Conservation (phyloP, 2,797 vertebrate species). For the Brachyrhaphis roseni region DNA sequence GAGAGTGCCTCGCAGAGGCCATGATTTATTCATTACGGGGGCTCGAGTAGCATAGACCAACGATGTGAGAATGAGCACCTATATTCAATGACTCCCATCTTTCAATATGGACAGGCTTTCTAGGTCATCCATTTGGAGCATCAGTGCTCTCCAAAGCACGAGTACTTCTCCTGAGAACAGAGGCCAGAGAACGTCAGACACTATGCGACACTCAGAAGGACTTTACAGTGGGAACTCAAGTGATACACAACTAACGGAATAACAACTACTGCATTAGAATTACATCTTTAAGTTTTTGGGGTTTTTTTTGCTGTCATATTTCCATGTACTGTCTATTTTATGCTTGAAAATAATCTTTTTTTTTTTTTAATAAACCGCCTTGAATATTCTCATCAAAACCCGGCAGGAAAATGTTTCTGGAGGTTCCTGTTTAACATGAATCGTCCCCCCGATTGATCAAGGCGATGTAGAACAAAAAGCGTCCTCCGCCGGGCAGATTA, state of each 20-base stretch:
- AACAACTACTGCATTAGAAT: conserved; percentile 13
- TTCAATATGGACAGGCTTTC: conserved; percentile 76
- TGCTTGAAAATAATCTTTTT: conserved; percentile 52
- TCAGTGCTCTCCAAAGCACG: conserved; percentile 62
- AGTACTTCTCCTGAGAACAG: conserved; percentile 68
- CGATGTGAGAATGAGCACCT: conserved; percentile 73
- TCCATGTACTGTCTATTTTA: conserved; percentile 39
- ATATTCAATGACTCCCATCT: conserved; percentile 74
- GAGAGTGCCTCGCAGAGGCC: conserved; percentile 69
- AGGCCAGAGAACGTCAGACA: conserved; percentile 64
- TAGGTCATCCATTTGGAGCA: conserved; percentile 74
- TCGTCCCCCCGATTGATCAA: conserved; percentile 76
- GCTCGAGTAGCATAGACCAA: conserved; percentile 69
- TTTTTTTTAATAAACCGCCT: conserved; percentile 47
- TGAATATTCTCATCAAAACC: conserved; percentile 72
- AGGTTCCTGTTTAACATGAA: conserved; percentile 79
- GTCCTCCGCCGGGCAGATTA: conserved; percentile 77
- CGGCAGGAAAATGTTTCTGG: conserved; percentile 72
- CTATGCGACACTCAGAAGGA: conserved; percentile 59
- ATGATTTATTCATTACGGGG: conserved; percentile 79
- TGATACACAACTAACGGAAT: conserved; percentile 34
- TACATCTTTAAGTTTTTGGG: not conserved
- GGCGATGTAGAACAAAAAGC: conserved; percentile 82
- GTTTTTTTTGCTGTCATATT: conserved; percentile 43
- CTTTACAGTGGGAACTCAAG: conserved; percentile 44